phyloP scores from a whole-genome alignment of 2,888 invertebrate genomes.

The Eupithecia exiguata region DNA sequence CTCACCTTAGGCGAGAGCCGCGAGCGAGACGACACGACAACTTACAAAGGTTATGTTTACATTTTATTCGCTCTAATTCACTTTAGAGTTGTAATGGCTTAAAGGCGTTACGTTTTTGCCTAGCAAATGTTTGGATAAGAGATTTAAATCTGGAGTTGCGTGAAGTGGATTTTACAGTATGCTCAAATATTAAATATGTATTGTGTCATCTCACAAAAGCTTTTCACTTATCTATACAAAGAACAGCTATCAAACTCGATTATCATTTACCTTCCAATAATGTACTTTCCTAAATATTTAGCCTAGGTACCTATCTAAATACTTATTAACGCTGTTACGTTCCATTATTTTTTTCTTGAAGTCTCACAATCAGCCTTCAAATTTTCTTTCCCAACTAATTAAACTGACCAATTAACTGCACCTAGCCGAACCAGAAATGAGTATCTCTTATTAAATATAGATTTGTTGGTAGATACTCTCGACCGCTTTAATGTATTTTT shows the following conservation, averaged over 20 bases:
- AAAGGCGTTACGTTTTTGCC: slow-evolving; percentile 40
- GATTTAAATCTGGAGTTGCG: slow-evolving; percentile 15
- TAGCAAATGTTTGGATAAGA: slow-evolving; percentile 36
- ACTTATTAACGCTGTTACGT: not conserved
- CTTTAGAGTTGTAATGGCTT: slow-evolving; percentile 47
- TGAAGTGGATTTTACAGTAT: slow-evolving; percentile 1
- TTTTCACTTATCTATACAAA: not conserved
- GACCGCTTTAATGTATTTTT: slow-evolving; percentile 80
- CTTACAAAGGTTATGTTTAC: slow-evolving; percentile 64
- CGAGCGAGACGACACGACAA: slow-evolving; percentile 56
- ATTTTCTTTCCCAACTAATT: slow-evolving; percentile 36
- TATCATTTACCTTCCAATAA: not conserved
- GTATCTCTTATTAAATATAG: slow-evolving; percentile 47
- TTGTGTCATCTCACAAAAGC: not conserved
- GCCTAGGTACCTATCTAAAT: not conserved
- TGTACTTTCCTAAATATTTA: no score
- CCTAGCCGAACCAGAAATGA: slow-evolving; percentile 34
- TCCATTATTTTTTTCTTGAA: not conserved
- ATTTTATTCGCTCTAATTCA: slow-evolving; percentile 50
- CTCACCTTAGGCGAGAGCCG: slow-evolving; percentile 50
- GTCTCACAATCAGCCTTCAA: not conserved
- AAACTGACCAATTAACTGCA: slow-evolving; percentile 38
- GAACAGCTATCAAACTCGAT: not conserved
- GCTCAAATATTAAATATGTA: not conserved
- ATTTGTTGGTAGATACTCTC: slow-evolving; percentile 58